Evolutionary conservation across 2,113 vertebrate species (phyloP).

Genomic region (Myiagra hebetior): DNA sequence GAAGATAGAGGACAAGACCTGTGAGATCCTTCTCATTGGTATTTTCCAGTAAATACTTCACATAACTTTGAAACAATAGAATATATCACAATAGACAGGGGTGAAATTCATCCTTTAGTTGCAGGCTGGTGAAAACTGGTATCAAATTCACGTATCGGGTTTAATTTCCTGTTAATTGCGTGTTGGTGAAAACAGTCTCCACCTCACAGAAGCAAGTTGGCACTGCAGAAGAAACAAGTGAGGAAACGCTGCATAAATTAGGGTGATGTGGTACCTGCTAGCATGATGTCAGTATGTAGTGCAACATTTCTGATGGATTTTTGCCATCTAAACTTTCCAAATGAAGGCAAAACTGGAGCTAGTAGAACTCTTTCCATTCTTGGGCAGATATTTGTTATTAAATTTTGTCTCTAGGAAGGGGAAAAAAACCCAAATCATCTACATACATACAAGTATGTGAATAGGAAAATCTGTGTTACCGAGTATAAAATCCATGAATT

Average conservation of each 20-base stretch:
- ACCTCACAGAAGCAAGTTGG: neutral
- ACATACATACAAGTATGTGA: neutral
- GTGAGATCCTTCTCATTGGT: neutral
- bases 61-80: neutral
- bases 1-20: neutral
- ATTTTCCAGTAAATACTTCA: neutral
- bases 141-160: neutral
- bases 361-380: neutral
- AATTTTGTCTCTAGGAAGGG: neutral
- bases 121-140: neutral
- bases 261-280: neutral
- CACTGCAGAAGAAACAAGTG: neutral
- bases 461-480: neutral
- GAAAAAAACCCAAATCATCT: neutral
- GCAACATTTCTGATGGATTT: neutral
- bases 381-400: neutral
- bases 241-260: slow-evolving; percentile 57
- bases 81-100: neutral
- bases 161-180: slow-evolving; percentile 18
- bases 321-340: neutral
- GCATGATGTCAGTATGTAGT: neutral
- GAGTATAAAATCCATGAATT: neutral
- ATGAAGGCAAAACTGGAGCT: neutral
- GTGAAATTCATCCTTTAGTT: neutral
- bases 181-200: neutral